A percentile compares a stretch with the other conserved stretches of the same genome.
These are phyloP conservation scores for Mimumesa dahlbomi DNA, from an alignment of 2,888 invertebrate species.

Conservation along the genomic window DNA sequence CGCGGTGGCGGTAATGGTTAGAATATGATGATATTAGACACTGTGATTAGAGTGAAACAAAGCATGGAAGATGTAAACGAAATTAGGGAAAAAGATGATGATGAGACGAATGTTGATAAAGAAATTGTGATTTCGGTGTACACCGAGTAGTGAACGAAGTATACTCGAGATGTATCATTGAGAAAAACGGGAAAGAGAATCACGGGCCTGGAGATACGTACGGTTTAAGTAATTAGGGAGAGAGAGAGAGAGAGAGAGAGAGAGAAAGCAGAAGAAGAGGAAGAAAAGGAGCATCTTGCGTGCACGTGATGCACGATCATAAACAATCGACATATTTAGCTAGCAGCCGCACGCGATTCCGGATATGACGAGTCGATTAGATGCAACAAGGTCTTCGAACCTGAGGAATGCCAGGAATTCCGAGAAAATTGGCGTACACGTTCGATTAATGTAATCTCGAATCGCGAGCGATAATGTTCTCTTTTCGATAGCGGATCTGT, in stretches of 20 bases:
- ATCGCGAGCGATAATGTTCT: conserved; percentile 22
- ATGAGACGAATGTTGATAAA: background rate
- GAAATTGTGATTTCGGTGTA: too few relatives aligned
- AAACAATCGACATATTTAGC: conserved; percentile 62
- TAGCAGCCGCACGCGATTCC: conserved; percentile 53
- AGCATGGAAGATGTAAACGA: background rate
- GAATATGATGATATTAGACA: too few relatives aligned
- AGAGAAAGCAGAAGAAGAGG: conserved; percentile 1
- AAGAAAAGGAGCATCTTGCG: conserved; percentile 32
- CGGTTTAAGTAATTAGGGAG: conserved; percentile 44
- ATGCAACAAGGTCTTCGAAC: conserved; percentile 53
- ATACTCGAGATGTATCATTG: conserved; percentile 6
- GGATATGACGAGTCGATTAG: conserved; percentile 49
- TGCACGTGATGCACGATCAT: conserved; percentile 53
- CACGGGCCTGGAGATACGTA: conserved; percentile 1
- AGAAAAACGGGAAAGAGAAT: background rate
- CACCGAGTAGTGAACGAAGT: background rate
- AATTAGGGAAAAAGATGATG: background rate
- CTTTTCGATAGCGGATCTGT: conserved; percentile 10
- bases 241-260: conserved; percentile 13
- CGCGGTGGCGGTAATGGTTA: too few relatives aligned
- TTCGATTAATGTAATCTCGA: conserved; percentile 27
- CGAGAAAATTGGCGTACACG: conserved; percentile 29
- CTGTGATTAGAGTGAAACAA: too few relatives aligned
- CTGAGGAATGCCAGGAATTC: conserved; percentile 35